Percentiles rank a stretch among this genome's conserved stretches.
phyloP scores from a whole-genome alignment of 2,797 vertebrate genomes.

The Malacoraja senta region DNA sequence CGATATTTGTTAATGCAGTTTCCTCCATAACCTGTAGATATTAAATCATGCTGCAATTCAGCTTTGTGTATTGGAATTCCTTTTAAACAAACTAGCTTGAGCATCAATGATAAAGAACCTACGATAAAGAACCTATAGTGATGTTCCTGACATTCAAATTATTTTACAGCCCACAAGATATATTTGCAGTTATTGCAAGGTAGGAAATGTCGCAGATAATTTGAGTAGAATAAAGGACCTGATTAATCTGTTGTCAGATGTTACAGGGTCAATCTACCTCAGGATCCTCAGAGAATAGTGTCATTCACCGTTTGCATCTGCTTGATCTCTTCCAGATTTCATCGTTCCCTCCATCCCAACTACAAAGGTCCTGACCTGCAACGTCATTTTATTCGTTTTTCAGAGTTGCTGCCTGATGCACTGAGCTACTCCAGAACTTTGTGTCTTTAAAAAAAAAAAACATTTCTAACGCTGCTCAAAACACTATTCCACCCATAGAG shows the following conservation, averaged over 20 bases:
- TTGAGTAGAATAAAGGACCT: not conserved
- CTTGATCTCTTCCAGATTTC: too few species aligned
- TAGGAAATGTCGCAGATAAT: not conserved
- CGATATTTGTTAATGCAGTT: not conserved
- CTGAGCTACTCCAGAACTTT: too few species aligned
- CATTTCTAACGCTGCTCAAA: not conserved
- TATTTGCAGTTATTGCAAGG: not conserved
- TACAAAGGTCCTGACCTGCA: too few species aligned
- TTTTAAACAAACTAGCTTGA: not conserved
- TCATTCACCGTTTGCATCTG: not conserved
- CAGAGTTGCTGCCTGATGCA: too few species aligned
- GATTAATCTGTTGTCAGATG: not conserved
- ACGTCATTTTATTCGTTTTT: too few species aligned
- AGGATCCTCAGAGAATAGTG: not conserved
- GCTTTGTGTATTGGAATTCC: not conserved
- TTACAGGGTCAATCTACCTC: not conserved
- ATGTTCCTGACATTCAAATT: not conserved
- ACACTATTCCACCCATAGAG: not conserved
- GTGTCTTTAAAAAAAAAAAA: too few species aligned
- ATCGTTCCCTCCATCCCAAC: too few species aligned
- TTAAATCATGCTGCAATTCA: not conserved
- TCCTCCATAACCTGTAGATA: not conserved
- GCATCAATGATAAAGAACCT: not conserved
- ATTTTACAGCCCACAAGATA: not conserved
- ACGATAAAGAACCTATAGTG: not conserved